Conservation (phyloP, 2,797 vertebrate species). For the Phalanger gymnotis region DNA sequence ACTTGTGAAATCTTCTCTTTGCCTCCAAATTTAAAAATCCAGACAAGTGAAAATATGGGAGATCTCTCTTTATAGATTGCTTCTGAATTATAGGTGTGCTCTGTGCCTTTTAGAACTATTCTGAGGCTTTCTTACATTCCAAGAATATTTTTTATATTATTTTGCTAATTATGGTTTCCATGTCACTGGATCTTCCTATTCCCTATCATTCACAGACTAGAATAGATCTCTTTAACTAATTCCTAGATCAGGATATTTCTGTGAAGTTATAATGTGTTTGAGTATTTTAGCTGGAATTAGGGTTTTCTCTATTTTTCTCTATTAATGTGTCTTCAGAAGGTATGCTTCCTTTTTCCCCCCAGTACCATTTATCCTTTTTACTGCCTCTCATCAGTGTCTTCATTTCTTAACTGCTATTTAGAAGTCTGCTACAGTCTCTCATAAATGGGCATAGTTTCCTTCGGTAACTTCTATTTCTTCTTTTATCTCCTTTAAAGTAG, state of each 20-base stretch:
- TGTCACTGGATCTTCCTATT: background rate
- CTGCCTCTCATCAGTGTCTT: background rate
- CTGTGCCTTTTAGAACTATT: background rate
- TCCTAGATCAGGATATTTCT: background rate
- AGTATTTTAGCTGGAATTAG: background rate
- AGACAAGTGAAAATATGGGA: constrained; percentile 1
- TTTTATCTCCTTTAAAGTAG: too few species aligned
- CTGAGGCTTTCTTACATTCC: constrained; percentile 44
- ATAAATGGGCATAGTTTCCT: background rate
- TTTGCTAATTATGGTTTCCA: constrained; percentile 11
- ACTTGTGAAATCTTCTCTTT: background rate
- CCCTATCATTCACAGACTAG: background rate
- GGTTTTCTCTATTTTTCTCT: background rate
- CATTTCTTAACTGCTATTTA: background rate
- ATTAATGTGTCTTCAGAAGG: background rate
- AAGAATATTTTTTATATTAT: constrained; percentile 8
- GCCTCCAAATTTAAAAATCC: background rate
- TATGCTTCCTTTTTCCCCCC: background rate
- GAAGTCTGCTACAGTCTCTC: background rate
- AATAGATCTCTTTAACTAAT: too few species aligned
- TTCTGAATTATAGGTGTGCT: background rate
- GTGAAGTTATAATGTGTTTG: too few species aligned
- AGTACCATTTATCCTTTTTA: background rate
- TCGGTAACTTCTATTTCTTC: background rate
- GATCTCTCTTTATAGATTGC: constrained; percentile 29